These are phyloP conservation scores for Trachymyrmex septentrionalis DNA, from an alignment of 1,140 invertebrate genomes.

Conservation along the genomic window DNA sequence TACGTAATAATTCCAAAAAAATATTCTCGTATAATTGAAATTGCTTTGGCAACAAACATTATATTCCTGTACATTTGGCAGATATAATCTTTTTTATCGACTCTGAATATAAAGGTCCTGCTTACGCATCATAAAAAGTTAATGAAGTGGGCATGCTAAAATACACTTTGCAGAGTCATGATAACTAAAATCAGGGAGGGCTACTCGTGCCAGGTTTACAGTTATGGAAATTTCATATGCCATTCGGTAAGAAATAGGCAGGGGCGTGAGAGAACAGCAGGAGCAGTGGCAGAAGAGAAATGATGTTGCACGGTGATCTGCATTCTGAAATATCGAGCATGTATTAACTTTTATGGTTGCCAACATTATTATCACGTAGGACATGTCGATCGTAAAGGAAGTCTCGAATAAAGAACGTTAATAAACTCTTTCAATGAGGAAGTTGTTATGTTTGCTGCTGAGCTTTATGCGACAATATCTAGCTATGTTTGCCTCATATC, in stretches of 20 bases:
- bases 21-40: not conserved
- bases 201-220: constrained; percentile 25
- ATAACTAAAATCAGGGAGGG: constrained; percentile 42
- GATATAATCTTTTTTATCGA: constrained; percentile 27
- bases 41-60: constrained; percentile 4
- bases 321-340: constrained; percentile 63
- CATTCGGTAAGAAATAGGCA: constrained; percentile 46
- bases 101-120: constrained; percentile 22
- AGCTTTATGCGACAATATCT: constrained; percentile 69
- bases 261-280: not conserved
- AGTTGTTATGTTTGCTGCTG: constrained; percentile 76
- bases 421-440: constrained; percentile 80
- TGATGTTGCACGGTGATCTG: constrained; percentile 36
- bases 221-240: constrained; percentile 61
- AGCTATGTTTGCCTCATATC: not conserved
- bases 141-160: constrained; percentile 56
- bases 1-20: not conserved
- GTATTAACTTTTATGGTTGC: constrained; percentile 78
- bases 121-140: constrained; percentile 53
- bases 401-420: constrained; percentile 73
- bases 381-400: constrained; percentile 74
- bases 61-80: not conserved
- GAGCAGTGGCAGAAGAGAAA: not conserved
- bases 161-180: constrained; percentile 48
- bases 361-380: constrained; percentile 69